These are phyloP conservation scores for Tinea trinotella DNA, from an alignment of 2,888 invertebrate species.

Conservation along the genomic window DNA sequence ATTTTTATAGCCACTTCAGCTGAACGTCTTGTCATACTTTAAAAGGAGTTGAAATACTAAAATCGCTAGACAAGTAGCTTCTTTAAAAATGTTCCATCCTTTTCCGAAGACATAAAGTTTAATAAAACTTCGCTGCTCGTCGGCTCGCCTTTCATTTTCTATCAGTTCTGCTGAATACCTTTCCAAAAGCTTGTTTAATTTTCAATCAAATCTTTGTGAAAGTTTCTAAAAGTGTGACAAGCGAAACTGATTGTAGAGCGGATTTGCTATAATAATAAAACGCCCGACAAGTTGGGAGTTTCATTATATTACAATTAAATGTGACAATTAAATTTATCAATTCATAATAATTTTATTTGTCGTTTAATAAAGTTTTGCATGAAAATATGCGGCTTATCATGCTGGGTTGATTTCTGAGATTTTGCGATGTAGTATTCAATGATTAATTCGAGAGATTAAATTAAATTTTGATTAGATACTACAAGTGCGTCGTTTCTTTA, in stretches of 20 bases:
- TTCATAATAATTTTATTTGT: too few relatives aligned
- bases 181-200: conserved; percentile 4
- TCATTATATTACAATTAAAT: too few relatives aligned
- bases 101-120: background rate
- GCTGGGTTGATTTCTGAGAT: too few relatives aligned
- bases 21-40: background rate
- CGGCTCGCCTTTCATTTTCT: background rate
- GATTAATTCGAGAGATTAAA: too few relatives aligned
- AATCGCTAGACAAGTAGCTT: background rate
- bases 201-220: conserved; percentile 13
- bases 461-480: too few relatives aligned
- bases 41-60: background rate
- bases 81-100: background rate
- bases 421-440: too few relatives aligned
- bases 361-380: too few relatives aligned
- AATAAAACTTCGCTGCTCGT: background rate
- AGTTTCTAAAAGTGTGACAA: background rate
- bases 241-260: background rate
- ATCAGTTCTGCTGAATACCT: background rate
- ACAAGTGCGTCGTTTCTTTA: too few relatives aligned
- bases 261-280: background rate
- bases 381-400: too few relatives aligned
- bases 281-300: background rate
- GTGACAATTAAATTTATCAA: too few relatives aligned
- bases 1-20: background rate